Conservation (phyloP, 1,140 invertebrate genomes). For the Babylonia areolata region DNA sequence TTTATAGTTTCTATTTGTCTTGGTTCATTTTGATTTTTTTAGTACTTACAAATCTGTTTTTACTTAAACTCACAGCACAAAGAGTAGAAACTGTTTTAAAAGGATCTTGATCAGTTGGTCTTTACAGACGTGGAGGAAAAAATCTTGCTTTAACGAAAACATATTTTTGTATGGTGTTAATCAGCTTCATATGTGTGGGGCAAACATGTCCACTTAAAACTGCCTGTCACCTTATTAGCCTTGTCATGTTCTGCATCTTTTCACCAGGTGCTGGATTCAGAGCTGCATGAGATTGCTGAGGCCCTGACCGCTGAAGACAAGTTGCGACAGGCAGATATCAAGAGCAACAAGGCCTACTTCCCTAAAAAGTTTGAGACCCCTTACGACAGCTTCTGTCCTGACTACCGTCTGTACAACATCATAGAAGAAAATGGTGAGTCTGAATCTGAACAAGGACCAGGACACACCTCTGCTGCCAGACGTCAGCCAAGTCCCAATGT, state of each 20-base stretch:
- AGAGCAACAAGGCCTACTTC: not conserved
- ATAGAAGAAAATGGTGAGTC: not conserved
- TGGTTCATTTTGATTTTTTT: no score
- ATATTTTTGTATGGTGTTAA: no score
- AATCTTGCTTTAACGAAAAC: no score
- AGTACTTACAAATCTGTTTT: no score
- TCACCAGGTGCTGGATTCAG: slow-evolving; percentile 3
- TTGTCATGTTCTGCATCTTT: not conserved
- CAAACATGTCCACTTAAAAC: no score
- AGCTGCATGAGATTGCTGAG: not conserved
- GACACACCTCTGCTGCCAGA: not conserved
- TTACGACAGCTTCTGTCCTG: not conserved
- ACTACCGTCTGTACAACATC: slow-evolving; percentile 4
- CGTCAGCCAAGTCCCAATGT: not conserved
- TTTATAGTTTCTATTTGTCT: no score
- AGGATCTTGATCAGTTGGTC: no score
- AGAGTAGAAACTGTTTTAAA: no score
- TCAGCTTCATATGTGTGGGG: no score
- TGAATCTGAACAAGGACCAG: no score
- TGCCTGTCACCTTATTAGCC: not conserved
- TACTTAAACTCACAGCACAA: no score
- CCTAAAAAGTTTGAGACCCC: not conserved
- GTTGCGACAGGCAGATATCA: not conserved
- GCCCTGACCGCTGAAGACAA: not conserved
- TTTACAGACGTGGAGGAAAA: no score